Evolutionary conservation across 2,113 vertebrate genomes (phyloP).

Genomic region (Callithrix jacchus): DNA sequence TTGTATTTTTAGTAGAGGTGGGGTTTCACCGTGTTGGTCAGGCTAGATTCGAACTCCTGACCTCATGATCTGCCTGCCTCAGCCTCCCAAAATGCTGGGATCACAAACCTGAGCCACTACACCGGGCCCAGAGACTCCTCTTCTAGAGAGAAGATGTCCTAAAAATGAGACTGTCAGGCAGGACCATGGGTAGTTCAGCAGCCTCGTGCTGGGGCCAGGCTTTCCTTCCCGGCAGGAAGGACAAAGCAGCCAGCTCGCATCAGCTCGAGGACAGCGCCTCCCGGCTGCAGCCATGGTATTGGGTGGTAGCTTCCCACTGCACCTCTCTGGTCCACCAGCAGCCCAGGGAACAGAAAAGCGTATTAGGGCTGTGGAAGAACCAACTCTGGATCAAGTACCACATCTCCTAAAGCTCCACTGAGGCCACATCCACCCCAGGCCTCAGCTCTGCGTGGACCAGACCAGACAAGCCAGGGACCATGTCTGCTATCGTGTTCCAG

Average conservation of each 20-base stretch:
- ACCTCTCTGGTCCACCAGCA: background rate
- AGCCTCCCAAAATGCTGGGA: too few species aligned
- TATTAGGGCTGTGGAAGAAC: background rate
- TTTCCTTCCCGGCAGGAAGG: background rate
- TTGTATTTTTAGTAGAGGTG: too few species aligned
- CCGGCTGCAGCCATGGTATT: background rate
- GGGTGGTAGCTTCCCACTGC: fast-evolving
- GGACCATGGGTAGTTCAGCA: background rate
- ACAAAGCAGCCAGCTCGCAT: background rate
- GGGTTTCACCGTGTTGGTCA: too few species aligned
- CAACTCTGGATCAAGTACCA: fast-evolving
- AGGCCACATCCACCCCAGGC: background rate
- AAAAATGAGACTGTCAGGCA: background rate
- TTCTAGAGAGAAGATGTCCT: background rate
- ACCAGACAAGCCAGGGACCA: background rate
- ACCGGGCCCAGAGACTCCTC: background rate
- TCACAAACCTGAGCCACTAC: too few species aligned
- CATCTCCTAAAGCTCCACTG: background rate
- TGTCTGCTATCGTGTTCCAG: fast-evolving
- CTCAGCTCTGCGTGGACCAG: background rate
- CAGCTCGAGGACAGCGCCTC: fast-evolving
- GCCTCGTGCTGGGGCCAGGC: background rate
- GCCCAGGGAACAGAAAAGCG: background rate
- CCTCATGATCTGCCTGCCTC: too few species aligned
- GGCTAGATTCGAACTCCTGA: too few species aligned